Evolutionary conservation across 2,888 invertebrate genomes (phyloP), one percentile per base, ranked within the genome.

Genomic region (Homarus gammarus): DNA sequence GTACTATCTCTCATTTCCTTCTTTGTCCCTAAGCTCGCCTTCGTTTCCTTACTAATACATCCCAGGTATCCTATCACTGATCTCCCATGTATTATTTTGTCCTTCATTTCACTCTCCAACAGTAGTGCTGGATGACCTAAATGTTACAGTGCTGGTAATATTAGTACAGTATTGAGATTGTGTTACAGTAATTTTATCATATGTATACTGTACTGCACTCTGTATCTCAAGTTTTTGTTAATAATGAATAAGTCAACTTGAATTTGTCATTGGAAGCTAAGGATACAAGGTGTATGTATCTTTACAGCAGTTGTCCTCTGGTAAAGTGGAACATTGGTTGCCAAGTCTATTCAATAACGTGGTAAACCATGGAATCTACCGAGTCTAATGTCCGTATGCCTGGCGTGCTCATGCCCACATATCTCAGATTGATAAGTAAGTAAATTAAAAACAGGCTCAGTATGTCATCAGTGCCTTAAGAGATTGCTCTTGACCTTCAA

Each of bases 371-470:
- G 84, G 84, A 84, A 51, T 44, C 84, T 36, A 36, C 73, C 6
- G 84, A 84, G 36, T 49, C 73, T 36, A 73, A 40, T 33, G 61
- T 84, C 56, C 78, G 87, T 33, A 81, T 87, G 18, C 87, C 87
- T 40, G 87, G 36, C 8, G 61, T 81, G n/a, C 81, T 87, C 27
- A 73, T 87, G 87, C 87, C 87, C 22, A 81, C 87, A 33, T 87
- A 87, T 70, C 64, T 56, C 40, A 81, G 56, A 22, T 40, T 81
- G 51, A 87, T 81, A 56, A 61, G 87, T 87, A 73, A 79, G 87
- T 81, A 56, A 18, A 36, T 44, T 27, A 27, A n/a, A n/a, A 27
- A 0, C 5, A n/a, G 64, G 31, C 64, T 64, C 31, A 27, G 40
- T 31, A 15, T 75, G 33, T 75, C 38, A 18, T 44, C 49, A 75